These are phyloP conservation scores for Drosophila triauraria DNA, from an alignment of 1,140 invertebrate species.

Conservation along the genomic window DNA sequence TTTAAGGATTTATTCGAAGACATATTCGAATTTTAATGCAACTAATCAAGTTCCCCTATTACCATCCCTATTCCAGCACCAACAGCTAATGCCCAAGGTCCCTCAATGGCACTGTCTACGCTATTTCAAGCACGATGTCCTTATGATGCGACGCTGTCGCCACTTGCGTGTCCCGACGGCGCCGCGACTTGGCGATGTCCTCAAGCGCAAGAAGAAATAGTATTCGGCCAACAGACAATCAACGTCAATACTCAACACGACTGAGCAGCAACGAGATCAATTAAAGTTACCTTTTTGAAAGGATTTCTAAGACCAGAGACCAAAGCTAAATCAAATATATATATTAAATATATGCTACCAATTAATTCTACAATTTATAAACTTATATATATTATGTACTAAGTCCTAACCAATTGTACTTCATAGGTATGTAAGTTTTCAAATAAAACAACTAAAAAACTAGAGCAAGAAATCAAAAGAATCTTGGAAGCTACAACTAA, in stretches of 20 bases:
- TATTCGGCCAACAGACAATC: conserved; percentile 42
- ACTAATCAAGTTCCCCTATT: conserved; percentile 2
- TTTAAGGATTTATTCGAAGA: no score
- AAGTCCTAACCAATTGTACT: conserved; percentile 85
- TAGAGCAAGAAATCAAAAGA: neutral
- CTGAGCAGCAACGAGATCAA: conserved; percentile 71
- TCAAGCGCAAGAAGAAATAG: conserved; percentile 75
- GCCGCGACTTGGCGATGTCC: conserved; percentile 75
- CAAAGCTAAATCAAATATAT: conserved; percentile 85
- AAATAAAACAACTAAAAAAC: conserved; percentile 70
- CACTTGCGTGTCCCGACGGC: conserved; percentile 79
- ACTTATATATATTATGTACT: conserved; percentile 33
- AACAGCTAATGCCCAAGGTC: conserved; percentile 85
- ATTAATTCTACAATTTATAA: conserved; percentile 40
- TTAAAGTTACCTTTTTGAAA: conserved; percentile 62
- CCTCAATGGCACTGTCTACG: conserved; percentile 93
- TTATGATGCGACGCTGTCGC: conserved; percentile 89
- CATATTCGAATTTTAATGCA: neutral
- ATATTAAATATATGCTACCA: conserved; percentile 57
- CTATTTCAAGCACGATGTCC: conserved; percentile 90
- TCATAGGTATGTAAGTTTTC: conserved; percentile 86
- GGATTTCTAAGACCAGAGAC: conserved; percentile 74
- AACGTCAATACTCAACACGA: conserved; percentile 59
- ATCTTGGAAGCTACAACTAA: conserved; percentile 4
- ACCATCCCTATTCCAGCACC: conserved; percentile 52